Base-by-base conservation (phyloP, 2,797 vertebrate species). In the Sebastes vulpes region DNA sequence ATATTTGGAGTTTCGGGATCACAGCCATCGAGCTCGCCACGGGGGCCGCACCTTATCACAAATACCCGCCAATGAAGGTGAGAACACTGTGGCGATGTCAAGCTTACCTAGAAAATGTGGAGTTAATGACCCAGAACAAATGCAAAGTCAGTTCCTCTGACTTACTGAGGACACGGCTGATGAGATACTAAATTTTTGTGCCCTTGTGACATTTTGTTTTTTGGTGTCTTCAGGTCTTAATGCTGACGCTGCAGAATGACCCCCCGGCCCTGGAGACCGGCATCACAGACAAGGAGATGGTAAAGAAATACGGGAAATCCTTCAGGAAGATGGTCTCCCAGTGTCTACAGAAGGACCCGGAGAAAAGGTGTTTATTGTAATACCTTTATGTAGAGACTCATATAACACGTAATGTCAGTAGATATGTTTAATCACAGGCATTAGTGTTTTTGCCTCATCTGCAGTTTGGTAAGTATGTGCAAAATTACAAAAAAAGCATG, bases 1-100 rank as follows among this genome's bases (percentile, higher is more conserved):
- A 99, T 85, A 99, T 99, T 84, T 99, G 98, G 98, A 99, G 98
- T 93, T 99, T 99, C 88, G 98, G 98, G 32, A 99, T 99, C 92
- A 99, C 98, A 1, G 98, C 98, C 38, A 99, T 99, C 0, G 98
- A 99, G 84, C 93, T 99, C 18, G 98, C 98, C 63, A 98, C 98
- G 0, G 98, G 98, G 54, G 97, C 98, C 2, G 98, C 98, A 86
- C 98, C 98, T 65, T 99, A 99, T 84, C 98, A 99, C 92, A 99
- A 99, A 95, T 99, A 98, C 70, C 98, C 98, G 0, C 98, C 98
- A 0, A 99, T 99, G 98, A 99, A 99, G 97, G 98, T 98, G 48
- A 80, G 83, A 29, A 14, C 21, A 35, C 16, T 4, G 25, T 11
- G 1, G 23, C 23, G 14, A 4, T 1, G n/a, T 56, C 10, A 1